Percentiles rank a stretch among this genome's conserved stretches.
Conservation (phyloP, 1,140 invertebrate genomes). For the Listronotus oregonensis region DNA sequence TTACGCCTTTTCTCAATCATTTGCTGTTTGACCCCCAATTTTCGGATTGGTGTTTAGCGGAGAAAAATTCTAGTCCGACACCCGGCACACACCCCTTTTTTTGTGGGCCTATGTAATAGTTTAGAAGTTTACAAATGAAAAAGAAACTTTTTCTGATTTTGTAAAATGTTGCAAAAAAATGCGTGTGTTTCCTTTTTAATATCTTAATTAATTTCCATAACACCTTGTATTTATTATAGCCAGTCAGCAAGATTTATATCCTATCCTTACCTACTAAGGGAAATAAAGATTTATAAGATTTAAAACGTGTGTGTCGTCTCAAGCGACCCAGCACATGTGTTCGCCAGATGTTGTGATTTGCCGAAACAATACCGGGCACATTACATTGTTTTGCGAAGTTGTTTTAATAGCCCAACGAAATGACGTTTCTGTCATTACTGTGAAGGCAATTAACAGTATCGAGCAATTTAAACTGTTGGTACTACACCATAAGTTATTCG, state of each 20-base stretch:
- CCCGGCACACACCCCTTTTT: too few relatives aligned
- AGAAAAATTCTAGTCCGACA: too few relatives aligned
- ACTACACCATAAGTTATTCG: constrained; percentile 12
- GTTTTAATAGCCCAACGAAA: neutral
- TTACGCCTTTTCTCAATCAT: too few relatives aligned
- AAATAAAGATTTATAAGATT: constrained; percentile 8
- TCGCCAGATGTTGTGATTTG: constrained; percentile 5
- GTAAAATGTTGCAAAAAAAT: neutral
- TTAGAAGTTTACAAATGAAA: too few relatives aligned
- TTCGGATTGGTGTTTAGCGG: too few relatives aligned
- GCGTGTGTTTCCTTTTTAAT: too few relatives aligned
- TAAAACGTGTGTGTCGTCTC: constrained; percentile 6
- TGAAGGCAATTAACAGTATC: constrained; percentile 9
- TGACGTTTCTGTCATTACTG: constrained; percentile 15
- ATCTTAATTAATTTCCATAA: too few relatives aligned
- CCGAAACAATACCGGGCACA: constrained; percentile 14
- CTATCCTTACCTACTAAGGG: neutral
- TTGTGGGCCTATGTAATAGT: too few relatives aligned
- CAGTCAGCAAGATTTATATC: neutral
- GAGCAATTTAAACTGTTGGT: constrained; percentile 1
- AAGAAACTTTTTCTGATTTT: too few relatives aligned
- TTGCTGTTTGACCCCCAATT: too few relatives aligned
- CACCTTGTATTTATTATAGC: neutral
- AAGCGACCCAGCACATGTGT: neutral
- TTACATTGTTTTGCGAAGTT: constrained; percentile 16